Conservation (phyloP, 2,797 vertebrate genomes). For the Sebastes trivittatus region DNA sequence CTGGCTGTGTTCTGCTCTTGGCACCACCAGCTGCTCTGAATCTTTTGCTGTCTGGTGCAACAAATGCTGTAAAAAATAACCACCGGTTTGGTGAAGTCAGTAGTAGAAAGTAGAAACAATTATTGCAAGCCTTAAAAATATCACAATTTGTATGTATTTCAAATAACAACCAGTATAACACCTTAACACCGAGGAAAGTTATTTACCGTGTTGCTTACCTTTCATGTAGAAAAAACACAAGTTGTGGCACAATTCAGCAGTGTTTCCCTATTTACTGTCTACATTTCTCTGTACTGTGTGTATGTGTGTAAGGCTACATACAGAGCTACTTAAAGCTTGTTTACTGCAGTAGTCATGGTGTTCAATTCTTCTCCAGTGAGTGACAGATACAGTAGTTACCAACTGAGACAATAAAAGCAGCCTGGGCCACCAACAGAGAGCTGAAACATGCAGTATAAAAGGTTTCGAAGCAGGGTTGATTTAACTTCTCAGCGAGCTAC, state of each 20-base stretch:
- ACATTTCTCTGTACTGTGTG: constrained; percentile 19
- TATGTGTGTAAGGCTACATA: constrained; percentile 28
- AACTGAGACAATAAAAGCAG: constrained; percentile 71
- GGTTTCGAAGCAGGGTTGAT: background rate
- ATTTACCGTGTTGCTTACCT: constrained; percentile 50
- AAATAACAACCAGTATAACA: background rate
- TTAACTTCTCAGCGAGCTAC: background rate
- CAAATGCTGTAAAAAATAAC: constrained; percentile 7
- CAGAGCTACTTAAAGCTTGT: constrained; percentile 62
- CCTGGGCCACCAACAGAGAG: constrained; percentile 36
- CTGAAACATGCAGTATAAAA: background rate
- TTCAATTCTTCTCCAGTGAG: constrained; percentile 66
- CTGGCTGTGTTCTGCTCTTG: background rate
- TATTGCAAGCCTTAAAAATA: background rate
- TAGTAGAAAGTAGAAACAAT: background rate
- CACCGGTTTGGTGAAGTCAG: background rate
- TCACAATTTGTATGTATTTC: background rate
- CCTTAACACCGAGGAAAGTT: background rate
- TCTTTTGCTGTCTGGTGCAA: background rate
- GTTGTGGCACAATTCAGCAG: background rate
- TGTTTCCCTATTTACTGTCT: constrained; percentile 11
- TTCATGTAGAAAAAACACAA: constrained; percentile 4
- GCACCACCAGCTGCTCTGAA: constrained; percentile 21
- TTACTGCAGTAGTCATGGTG: constrained; percentile 81
- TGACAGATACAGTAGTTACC: constrained; percentile 59